phyloP scores from a whole-genome alignment of 2,888 invertebrate genomes.

The Microchrysa polita region DNA sequence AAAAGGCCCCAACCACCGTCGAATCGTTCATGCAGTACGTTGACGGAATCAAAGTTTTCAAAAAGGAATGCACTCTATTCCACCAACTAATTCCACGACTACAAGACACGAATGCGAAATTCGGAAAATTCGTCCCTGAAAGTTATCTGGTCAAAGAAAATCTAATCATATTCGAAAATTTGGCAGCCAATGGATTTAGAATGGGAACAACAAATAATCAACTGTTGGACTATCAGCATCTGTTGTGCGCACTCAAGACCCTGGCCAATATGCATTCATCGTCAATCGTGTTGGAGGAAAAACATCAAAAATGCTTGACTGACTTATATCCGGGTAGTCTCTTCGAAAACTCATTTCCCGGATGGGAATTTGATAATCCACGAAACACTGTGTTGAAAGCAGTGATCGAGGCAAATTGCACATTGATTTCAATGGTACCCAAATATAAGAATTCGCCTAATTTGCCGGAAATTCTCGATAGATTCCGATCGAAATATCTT shows the following conservation, averaged over 20 bases:
- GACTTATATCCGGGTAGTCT: conserved; percentile 58
- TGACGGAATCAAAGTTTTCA: conserved; percentile 64
- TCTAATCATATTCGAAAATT: conserved; percentile 64
- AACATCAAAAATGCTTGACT: conserved; percentile 52
- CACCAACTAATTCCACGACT: conserved; percentile 63
- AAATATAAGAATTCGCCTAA: conserved; percentile 55
- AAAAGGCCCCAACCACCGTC: conserved; percentile 68
- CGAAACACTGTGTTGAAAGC: conserved; percentile 57
- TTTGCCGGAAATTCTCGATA: conserved; percentile 55
- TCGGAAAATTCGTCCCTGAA: conserved; percentile 58
- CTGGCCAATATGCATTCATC: conserved; percentile 65
- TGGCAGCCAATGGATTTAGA: conserved; percentile 58
- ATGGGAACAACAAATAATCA: conserved; percentile 58
- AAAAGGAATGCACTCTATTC: conserved; percentile 66
- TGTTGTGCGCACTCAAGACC: conserved; percentile 61
- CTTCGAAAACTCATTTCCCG: conserved; percentile 62
- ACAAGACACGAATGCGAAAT: conserved; percentile 54
- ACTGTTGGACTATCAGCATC: conserved; percentile 61
- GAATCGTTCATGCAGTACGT: conserved; percentile 66
- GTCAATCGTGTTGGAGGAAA: conserved; percentile 62
- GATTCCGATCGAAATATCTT: conserved; percentile 56
- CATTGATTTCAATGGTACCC: conserved; percentile 56
- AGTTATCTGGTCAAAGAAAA: conserved; percentile 63
- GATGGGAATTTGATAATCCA: conserved; percentile 52
- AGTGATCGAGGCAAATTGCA: conserved; percentile 57